Conservation (phyloP, 1,140 invertebrate species). For the Neuroterus valhalla region DNA sequence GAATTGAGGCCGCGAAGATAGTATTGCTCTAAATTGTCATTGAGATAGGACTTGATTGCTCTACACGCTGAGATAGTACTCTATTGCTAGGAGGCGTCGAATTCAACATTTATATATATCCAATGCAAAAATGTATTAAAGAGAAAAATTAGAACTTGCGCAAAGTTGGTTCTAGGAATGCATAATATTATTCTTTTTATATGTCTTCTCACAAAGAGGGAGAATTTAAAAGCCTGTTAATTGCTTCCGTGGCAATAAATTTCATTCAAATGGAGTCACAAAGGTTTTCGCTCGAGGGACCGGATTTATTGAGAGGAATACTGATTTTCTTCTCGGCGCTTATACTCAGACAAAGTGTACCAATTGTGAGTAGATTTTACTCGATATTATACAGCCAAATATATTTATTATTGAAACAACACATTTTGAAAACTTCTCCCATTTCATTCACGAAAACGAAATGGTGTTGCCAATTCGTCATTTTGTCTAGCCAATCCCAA, state of each 20-base stretch:
- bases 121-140: too few relatives aligned
- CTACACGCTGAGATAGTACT: too few relatives aligned
- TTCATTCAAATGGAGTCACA: conserved; percentile 30
- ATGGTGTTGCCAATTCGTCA: too few relatives aligned
- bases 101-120: too few relatives aligned
- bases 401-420: neutral
- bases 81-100: too few relatives aligned
- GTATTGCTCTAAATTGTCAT: too few relatives aligned
- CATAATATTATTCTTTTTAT: neutral
- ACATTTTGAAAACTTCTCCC: too few relatives aligned
- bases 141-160: too few relatives aligned
- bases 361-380: conserved; percentile 7
- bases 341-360: conserved; percentile 12
- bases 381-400: neutral
- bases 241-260: conserved; percentile 24
- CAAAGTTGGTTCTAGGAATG: neutral
- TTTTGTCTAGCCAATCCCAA: too few relatives aligned
- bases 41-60: too few relatives aligned
- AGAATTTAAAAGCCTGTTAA: conserved; percentile 22
- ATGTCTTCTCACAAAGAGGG: conserved; percentile 1
- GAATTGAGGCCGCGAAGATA: too few relatives aligned
- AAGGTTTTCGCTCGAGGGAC: conserved; percentile 27
- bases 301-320: conserved; percentile 8
- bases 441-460: too few relatives aligned
- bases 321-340: conserved; percentile 14